Base-by-base conservation (phyloP, 2,113 vertebrate species). In the Phalacrocorax aristotelis region DNA sequence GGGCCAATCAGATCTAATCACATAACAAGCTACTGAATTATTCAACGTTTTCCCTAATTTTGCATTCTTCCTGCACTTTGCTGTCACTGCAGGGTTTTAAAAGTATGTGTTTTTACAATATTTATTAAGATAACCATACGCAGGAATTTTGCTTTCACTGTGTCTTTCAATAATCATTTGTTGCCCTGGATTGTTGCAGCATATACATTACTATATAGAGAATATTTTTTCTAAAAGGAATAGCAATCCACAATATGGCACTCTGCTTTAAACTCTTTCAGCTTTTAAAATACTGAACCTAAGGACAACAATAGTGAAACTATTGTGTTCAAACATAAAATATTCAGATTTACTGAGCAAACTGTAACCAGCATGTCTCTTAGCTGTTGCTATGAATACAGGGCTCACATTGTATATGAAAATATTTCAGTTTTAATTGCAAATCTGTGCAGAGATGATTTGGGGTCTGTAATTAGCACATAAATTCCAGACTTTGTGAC, bases 1-100 rank as follows among this genome's bases (percentile, higher is more conserved):
- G 97, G 96, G 87, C 98, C 97, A 98, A 98, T 98, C 97, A 98
- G 94, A 98, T 97, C 94, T 98, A 98, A 98, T 98, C 97, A 97
- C 95, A 98, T 98, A 98, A 98, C 90, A 98, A 97, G 92, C 85
- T 96, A 95, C 87, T 98, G 93, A 98, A 96, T 98, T 97, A 98
- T 97, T 98, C 93, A 96, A 69, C 85, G 32, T 93, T 80, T 65
- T 97, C 83, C 81, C 64, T 97, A 95, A 97, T 97, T 98, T 97
- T 98, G 93, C 89, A 97, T 98, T 97, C 89, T 95, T 93, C 51
- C 86, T 87, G 65, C 76, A 97, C 83, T 97, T 97, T 84, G 83
- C 51, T 96, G 80, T 96, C 91, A 97, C 84, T 82, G 83, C 82
- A 94, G 93, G 80, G 58, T 95, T 96, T 95, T 83, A 95, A 93